A percentile compares a stretch with the other conserved stretches of the same genome.
Evolutionary conservation across 2,888 invertebrate species (phyloP).

Genomic region (Caenorhabditis sp.): DNA sequence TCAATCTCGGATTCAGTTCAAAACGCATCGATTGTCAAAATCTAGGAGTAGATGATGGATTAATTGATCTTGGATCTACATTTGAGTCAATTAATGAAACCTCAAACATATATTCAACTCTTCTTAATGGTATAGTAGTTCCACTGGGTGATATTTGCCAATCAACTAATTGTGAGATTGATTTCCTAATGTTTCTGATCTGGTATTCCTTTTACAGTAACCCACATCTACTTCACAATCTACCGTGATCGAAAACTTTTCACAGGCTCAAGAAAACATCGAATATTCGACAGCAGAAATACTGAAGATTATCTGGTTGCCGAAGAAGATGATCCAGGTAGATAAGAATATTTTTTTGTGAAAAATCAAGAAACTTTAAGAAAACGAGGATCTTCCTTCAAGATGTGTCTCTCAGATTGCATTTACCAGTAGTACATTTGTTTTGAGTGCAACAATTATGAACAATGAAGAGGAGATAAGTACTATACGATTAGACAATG

Average conservation of each 20-base stretch:
- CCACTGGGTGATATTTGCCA: slow-evolving; percentile 16
- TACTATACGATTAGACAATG: not conserved
- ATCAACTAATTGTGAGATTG: not conserved
- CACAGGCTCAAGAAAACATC: slow-evolving; percentile 25
- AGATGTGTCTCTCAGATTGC: too few relatives aligned
- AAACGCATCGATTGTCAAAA: slow-evolving; percentile 23
- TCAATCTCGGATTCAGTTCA: slow-evolving; percentile 31
- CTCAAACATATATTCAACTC: not conserved
- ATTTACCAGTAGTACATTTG: slow-evolving; percentile 11
- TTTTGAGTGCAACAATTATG: slow-evolving; percentile 40
- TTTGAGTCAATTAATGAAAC: slow-evolving; percentile 4
- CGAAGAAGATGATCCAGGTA: not conserved
- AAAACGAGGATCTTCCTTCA: slow-evolving; percentile 15
- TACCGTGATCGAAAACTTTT: slow-evolving; percentile 48
- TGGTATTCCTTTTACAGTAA: slow-evolving; percentile 5
- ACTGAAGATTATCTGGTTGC: not conserved
- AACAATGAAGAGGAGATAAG: not conserved
- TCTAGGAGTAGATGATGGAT: slow-evolving; percentile 24
- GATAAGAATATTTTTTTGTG: too few relatives aligned
- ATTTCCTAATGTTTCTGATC: not conserved
- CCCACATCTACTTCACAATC: slow-evolving; percentile 49
- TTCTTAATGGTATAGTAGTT: slow-evolving; percentile 13
- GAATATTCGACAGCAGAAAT: slow-evolving; percentile 18
- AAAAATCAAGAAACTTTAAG: too few relatives aligned
- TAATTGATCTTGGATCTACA: slow-evolving; percentile 24